Conservation (phyloP, 2,113 vertebrate species). For the Natator depressus region DNA sequence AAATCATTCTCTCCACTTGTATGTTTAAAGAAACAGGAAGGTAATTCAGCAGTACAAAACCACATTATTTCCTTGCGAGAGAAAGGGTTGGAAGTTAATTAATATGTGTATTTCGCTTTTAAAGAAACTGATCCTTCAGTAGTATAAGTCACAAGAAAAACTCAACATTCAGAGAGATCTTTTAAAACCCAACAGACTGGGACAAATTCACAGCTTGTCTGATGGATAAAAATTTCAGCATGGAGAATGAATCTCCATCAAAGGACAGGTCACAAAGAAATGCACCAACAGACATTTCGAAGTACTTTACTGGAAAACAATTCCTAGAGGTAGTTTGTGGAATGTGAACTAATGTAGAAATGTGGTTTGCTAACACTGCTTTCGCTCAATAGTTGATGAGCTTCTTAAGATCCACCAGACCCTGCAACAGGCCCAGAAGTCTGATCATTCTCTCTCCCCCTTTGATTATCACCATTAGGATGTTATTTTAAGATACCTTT, state of each 20-base stretch:
- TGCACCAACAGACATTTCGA: background rate
- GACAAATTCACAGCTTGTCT: background rate
- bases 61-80: background rate
- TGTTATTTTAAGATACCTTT: background rate
- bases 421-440: rapidly evolving
- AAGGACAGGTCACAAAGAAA: background rate
- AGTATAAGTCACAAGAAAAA: background rate
- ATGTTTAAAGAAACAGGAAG: background rate
- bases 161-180: background rate
- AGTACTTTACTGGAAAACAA: background rate
- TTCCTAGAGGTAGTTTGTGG: background rate
- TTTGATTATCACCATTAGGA: background rate
- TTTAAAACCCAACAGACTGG: background rate
- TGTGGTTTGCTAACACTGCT: background rate
- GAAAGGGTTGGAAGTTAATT: background rate
- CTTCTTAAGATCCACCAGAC: background rate
- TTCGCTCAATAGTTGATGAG: background rate
- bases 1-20: background rate
- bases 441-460: constrained; percentile 11
- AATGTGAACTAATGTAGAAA: background rate
- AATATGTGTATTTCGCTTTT: background rate
- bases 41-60: background rate
- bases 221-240: background rate
- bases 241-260: background rate
- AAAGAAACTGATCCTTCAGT: background rate